phyloP scores from a whole-genome alignment of 2,888 invertebrate genomes.

The Asteroscopus sphinx region DNA sequence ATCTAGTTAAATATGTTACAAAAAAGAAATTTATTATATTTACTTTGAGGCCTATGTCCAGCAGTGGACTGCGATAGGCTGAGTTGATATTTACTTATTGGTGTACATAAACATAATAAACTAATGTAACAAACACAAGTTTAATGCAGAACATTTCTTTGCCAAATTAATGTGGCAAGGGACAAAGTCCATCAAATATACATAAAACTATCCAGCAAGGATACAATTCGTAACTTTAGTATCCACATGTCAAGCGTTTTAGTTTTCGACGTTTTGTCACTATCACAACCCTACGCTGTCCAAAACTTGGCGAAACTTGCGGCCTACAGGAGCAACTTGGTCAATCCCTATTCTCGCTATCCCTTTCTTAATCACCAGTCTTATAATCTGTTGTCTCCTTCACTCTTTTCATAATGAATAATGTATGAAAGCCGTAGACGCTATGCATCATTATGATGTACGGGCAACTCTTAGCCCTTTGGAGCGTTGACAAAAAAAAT shows the following conservation, averaged over 20 bases:
- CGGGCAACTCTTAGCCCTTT: slow-evolving; percentile 63
- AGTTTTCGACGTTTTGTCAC: slow-evolving; percentile 56
- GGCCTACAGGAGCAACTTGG: slow-evolving; percentile 60
- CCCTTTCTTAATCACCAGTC: slow-evolving; percentile 48
- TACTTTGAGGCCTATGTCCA: no score
- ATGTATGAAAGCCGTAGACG: slow-evolving; percentile 81
- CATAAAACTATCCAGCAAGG: slow-evolving; percentile 44
- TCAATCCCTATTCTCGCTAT: slow-evolving; percentile 61
- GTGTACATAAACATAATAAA: slow-evolving; percentile 9
- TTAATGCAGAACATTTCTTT: slow-evolving; percentile 28
- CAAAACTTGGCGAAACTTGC: slow-evolving; percentile 60
- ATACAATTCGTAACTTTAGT: slow-evolving; percentile 27
- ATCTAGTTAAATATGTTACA: no score
- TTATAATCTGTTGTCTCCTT: slow-evolving; percentile 61
- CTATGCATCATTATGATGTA: slow-evolving; percentile 81
- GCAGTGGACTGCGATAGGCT: no score
- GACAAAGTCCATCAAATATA: slow-evolving; percentile 46
- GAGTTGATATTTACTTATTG: not conserved
- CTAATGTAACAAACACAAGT: slow-evolving; percentile 10
- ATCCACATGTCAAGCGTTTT: slow-evolving; percentile 49
- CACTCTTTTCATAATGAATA: slow-evolving; percentile 79
- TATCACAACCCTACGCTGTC: slow-evolving; percentile 62
- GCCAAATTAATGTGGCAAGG: slow-evolving; percentile 45
- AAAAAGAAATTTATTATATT: no score
- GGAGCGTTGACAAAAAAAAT: slow-evolving; percentile 74